Conservation (phyloP, 2,888 invertebrate species). For the Epiblema foenella region DNA sequence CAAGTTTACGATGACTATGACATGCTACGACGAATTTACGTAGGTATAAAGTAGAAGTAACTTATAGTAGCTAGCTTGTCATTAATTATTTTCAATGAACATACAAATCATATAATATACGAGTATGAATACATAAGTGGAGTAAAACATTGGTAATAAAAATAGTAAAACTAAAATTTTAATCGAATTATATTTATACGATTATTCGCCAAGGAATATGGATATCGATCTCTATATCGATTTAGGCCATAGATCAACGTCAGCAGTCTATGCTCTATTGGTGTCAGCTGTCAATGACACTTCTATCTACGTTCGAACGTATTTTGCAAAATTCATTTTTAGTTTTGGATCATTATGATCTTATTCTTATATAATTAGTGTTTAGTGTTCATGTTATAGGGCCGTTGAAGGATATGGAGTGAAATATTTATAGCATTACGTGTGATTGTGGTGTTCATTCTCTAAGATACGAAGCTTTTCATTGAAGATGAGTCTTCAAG, state of each 20-base stretch:
- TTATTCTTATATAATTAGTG: conserved; percentile 61
- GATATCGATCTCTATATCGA: conserved; percentile 70
- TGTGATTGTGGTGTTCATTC: conserved; percentile 21
- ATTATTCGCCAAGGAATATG: conserved; percentile 5
- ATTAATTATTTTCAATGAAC: no score
- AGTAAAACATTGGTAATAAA: no score
- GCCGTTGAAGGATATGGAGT: background rate
- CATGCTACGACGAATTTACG: background rate
- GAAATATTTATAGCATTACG: conserved; percentile 30
- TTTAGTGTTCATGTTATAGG: conserved; percentile 33
- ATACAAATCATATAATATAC: no score
- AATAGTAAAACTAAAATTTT: no score
- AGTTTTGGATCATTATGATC: conserved; percentile 54
- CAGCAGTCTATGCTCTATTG: conserved; percentile 66
- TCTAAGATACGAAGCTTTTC: conserved; percentile 35
- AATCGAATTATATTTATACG: background rate
- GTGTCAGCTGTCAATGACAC: conserved; percentile 81
- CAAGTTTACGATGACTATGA: background rate
- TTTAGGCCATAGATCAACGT: conserved; percentile 71
- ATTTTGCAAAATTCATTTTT: conserved; percentile 68
- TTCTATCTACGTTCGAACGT: conserved; percentile 70
- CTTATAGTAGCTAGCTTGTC: no score
- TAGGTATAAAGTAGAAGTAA: background rate
- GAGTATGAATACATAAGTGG: no score
- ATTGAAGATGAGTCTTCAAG: conserved; percentile 74